A percentile compares a stretch with the other conserved stretches of the same genome.
Conservation (phyloP, 1,140 invertebrate species). For the Mycetomoellerius zeteki region DNA sequence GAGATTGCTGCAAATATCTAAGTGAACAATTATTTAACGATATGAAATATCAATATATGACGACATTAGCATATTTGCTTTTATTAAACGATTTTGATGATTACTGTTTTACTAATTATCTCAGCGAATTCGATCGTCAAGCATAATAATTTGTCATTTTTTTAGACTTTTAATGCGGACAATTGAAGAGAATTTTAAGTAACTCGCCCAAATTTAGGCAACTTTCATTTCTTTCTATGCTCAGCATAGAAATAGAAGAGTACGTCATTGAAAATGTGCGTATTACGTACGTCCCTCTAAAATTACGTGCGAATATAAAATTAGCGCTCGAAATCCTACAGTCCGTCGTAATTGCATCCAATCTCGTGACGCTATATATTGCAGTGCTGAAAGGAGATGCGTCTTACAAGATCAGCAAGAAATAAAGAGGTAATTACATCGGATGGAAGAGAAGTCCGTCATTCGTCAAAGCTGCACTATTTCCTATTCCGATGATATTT, state of each 20-base stretch:
- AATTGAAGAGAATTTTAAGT: background rate
- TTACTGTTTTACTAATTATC: background rate
- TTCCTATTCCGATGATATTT: background rate
- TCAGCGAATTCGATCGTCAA: background rate
- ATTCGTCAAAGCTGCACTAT: background rate
- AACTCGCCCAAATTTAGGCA: background rate
- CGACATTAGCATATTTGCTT: background rate
- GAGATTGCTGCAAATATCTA: background rate
- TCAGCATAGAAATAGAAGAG: conserved; percentile 38
- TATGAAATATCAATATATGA: background rate
- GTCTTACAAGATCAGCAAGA: conserved; percentile 6
- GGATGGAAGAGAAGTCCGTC: background rate
- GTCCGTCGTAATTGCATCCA: conserved; percentile 41
- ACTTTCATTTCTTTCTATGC: conserved; percentile 11
- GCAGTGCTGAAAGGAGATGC: background rate
- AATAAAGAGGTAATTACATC: conserved; percentile 19
- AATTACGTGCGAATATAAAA: conserved; percentile 51
- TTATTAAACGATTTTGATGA: background rate
- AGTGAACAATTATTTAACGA: background rate
- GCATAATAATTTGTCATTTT: background rate
- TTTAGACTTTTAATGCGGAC: background rate
- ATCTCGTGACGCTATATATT: conserved; percentile 2
- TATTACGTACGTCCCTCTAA: conserved; percentile 30
- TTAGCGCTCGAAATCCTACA: conserved; percentile 38
- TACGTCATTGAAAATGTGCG: conserved; percentile 23